Conservation (phyloP, 2,113 vertebrate genomes). For the Herpetotheres cachinnans region DNA sequence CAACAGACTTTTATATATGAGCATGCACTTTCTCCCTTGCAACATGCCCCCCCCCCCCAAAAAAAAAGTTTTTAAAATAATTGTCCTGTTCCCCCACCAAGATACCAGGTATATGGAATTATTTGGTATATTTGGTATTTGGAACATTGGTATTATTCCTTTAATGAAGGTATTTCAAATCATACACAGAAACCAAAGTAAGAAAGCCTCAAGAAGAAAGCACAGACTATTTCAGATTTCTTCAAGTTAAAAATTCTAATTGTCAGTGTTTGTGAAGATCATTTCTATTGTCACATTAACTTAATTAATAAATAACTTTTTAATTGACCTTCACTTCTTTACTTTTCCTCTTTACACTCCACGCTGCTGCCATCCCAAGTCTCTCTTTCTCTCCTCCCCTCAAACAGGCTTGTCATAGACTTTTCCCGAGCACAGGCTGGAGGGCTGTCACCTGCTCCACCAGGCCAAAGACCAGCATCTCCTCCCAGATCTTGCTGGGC, state of each 20-base stretch:
- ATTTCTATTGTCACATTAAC: neutral
- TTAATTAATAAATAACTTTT: neutral
- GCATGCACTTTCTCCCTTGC: too few species aligned
- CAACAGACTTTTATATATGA: neutral
- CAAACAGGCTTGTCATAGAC: neutral
- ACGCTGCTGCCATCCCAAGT: neutral
- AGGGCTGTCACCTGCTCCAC: neutral
- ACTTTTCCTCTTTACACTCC: neutral
- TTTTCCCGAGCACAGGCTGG: neutral
- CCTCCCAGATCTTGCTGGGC: neutral
- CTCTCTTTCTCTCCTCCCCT: neutral
- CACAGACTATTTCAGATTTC: neutral
- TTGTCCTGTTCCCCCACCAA: neutral
- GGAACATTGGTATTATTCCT: neutral
- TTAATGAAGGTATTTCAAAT: neutral
- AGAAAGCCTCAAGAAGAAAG: neutral
- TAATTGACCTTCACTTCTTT: neutral
- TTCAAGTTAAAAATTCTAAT: neutral
- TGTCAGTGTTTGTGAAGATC: neutral
- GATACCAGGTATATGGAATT: neutral
- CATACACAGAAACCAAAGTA: neutral
- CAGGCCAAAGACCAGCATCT: neutral
- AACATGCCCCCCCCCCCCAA: accelerated
- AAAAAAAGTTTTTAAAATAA: neutral
- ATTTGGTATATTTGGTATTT: neutral